A percentile compares a stretch with the other conserved stretches of the same genome.
Conservation (phyloP, 2,888 invertebrate genomes). For the Tachina fera region DNA sequence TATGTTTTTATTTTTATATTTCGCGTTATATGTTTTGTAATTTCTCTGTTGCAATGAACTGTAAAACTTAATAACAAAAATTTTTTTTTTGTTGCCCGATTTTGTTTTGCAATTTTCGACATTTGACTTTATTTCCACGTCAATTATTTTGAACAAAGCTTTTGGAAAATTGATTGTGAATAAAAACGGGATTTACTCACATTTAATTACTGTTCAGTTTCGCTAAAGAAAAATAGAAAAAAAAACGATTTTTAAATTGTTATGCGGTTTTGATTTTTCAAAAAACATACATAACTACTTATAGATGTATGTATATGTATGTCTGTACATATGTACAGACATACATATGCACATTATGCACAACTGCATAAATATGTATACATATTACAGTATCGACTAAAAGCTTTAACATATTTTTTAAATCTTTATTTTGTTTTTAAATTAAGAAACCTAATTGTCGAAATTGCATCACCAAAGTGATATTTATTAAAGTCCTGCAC, state of each 20-base stretch:
- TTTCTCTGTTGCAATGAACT: slow-evolving; percentile 34
- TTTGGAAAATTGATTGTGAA: slow-evolving; percentile 7
- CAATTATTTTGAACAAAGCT: slow-evolving; percentile 38
- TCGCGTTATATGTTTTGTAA: background rate
- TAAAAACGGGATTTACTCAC: slow-evolving; percentile 15
- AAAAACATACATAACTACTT: background rate
- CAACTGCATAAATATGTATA: no score
- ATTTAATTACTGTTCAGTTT: slow-evolving; percentile 42
- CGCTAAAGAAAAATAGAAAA: background rate
- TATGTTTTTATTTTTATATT: background rate
- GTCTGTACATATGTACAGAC: no score
- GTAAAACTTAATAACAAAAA: slow-evolving; percentile 30
- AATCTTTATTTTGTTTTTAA: no score
- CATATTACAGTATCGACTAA: no score
- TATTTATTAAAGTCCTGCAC: no score
- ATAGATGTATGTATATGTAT: no score
- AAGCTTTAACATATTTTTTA: no score
- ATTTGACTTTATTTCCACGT: slow-evolving; percentile 47
- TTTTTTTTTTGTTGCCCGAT: background rate
- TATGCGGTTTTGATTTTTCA: background rate
- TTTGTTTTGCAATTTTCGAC: slow-evolving; percentile 10
- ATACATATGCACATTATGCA: no score
- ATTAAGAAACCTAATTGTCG: no score
- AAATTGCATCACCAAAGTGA: no score
- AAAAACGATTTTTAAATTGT: background rate